Conservation (phyloP, 2,888 invertebrate species). For the Andrena haemorrhoa region DNA sequence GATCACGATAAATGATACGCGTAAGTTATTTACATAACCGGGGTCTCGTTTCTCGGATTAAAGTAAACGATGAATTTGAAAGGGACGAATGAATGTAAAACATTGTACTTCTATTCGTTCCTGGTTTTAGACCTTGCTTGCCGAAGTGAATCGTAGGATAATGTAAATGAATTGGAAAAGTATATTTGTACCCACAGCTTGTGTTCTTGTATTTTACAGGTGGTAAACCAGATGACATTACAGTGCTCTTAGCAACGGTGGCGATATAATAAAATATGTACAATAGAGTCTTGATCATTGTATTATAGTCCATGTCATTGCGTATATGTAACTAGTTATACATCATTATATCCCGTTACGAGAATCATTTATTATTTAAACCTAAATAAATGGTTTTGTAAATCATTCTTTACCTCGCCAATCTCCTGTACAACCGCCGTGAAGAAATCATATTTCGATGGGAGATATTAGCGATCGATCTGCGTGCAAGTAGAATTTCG, state of each 20-base stretch:
- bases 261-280: conserved; percentile 86
- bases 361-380: conserved; percentile 79
- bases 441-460: background rate
- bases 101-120: background rate
- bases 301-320: conserved; percentile 84
- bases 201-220: conserved; percentile 87
- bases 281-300: conserved; percentile 82
- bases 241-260: conserved; percentile 97
- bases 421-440: conserved; percentile 31
- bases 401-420: conserved; percentile 56
- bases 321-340: conserved; percentile 80
- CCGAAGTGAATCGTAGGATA: background rate
- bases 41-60: background rate
- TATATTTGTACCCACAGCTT: conserved; percentile 4
- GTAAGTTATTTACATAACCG: background rate
- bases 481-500: conserved; percentile 8
- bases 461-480: background rate
- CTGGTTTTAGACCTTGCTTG: background rate
- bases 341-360: conserved; percentile 77
- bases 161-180: conserved; percentile 4
- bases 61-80: background rate
- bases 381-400: conserved; percentile 76
- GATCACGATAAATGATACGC: background rate
- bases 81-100: background rate
- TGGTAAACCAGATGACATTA: conserved; percentile 99